phyloP scores from a whole-genome alignment of 2,113 vertebrate genomes.

The Syngnathoides biaculeatus region DNA sequence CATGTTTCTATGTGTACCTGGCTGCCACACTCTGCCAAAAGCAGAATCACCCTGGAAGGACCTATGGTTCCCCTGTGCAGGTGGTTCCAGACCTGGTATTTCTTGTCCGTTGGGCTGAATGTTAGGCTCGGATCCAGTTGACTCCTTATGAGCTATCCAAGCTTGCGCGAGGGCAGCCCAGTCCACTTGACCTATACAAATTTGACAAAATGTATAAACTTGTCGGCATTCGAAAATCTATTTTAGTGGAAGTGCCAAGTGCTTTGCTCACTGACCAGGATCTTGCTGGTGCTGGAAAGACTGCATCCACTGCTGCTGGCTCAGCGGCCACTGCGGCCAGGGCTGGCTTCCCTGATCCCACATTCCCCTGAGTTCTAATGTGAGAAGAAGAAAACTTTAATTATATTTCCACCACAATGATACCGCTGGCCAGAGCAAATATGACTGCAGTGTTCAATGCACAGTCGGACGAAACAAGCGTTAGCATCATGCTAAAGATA shows the following conservation, averaged over 20 bases:
- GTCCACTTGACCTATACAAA: constrained; percentile 88
- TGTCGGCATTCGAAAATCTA: not conserved
- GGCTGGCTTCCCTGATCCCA: constrained; percentile 99
- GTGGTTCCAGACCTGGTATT: constrained; percentile 81
- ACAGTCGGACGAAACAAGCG: not conserved
- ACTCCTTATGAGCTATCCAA: constrained; percentile 98
- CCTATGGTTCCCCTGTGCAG: constrained; percentile 85
- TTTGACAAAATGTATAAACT: not conserved
- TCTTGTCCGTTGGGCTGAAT: constrained; percentile 90
- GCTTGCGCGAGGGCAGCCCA: constrained; percentile 98
- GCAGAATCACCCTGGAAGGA: constrained; percentile 86
- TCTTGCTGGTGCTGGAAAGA: constrained; percentile 98
- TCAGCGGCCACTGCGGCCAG: constrained; percentile 99
- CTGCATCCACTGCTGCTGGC: constrained; percentile 99
- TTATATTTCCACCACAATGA: not conserved
- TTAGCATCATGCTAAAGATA: constrained; percentile 4
- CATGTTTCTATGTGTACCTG: constrained; percentile 71
- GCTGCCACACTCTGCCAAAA: constrained; percentile 96
- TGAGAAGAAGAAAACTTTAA: constrained; percentile 10
- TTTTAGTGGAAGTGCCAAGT: not conserved
- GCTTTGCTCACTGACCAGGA: constrained; percentile 79
- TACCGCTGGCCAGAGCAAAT: not conserved
- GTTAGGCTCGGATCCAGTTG: constrained; percentile 83
- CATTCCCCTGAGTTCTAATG: constrained; percentile 71
- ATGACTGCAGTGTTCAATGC: not conserved